phyloP scores from a whole-genome alignment of 2,797 vertebrate genomes.

The Amblyopsis hoosieri region DNA sequence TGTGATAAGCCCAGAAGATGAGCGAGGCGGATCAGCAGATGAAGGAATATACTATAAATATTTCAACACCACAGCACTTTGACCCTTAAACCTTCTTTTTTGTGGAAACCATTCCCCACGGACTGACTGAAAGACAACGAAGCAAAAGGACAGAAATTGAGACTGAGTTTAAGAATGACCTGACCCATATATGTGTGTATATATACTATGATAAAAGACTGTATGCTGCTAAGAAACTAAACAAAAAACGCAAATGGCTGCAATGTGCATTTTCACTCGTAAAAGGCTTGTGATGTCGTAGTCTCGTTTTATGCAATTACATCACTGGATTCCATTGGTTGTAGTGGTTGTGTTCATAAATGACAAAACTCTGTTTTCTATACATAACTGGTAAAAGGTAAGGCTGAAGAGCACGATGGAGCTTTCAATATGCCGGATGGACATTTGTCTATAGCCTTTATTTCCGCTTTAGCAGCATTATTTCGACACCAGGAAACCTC shows the following conservation, averaged over 20 bases:
- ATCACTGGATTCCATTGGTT: conserved; percentile 78
- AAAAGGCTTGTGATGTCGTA: conserved; percentile 66
- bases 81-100: conserved; percentile 82
- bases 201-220: conserved; percentile 70
- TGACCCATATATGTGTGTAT: conserved; percentile 69
- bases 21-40: conserved; percentile 79
- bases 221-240: conserved; percentile 81
- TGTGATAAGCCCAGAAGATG: conserved; percentile 98
- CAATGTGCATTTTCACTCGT: conserved; percentile 62
- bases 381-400: conserved; percentile 60
- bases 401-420: conserved; percentile 54
- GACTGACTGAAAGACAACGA: conserved; percentile 71
- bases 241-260: conserved; percentile 53
- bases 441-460: conserved; percentile 27
- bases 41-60: conserved; percentile 87
- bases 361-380: conserved; percentile 49
- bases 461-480: conserved; percentile 30
- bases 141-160: conserved; percentile 54
- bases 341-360: conserved; percentile 54
- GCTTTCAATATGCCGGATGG: conserved; percentile 42
- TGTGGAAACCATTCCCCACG: conserved; percentile 89
- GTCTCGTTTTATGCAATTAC: conserved; percentile 71
- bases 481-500: conserved; percentile 31
- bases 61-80: conserved; percentile 95
- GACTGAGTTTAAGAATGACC: conserved; percentile 47